Percentiles rank a stretch among this genome's conserved stretches.
Evolutionary conservation across 2,888 invertebrate species (phyloP).

Genomic region (Calephelis perditalis): DNA sequence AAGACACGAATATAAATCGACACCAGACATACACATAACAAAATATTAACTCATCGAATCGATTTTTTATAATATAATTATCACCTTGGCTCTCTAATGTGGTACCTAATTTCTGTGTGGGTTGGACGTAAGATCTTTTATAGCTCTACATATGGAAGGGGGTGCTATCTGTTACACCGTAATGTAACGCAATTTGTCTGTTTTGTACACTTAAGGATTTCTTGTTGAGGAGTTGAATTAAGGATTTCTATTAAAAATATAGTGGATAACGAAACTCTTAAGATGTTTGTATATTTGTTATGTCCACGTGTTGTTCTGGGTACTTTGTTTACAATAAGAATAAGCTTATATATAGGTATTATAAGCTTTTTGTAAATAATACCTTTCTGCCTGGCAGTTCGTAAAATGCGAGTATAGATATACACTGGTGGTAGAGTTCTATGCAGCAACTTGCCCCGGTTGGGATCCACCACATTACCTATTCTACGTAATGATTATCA

Average conservation of each 20-base stretch:
- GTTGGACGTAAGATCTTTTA: constrained; percentile 61
- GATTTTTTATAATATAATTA: constrained; percentile 73
- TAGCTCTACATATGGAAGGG: constrained; percentile 48
- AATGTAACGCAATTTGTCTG: neutral
- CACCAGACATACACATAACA: constrained; percentile 44
- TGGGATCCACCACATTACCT: too few species aligned
- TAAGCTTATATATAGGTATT: too few species aligned
- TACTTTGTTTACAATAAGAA: too few species aligned
- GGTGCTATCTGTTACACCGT: constrained; percentile 46
- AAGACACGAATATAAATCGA: constrained; percentile 14
- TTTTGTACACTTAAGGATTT: neutral
- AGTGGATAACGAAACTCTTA: too few species aligned
- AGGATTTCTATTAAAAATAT: neutral
- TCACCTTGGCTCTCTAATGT: constrained; percentile 71
- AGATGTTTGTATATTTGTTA: too few species aligned
- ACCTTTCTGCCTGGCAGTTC: too few species aligned
- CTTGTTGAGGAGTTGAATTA: neutral
- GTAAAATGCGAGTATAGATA: too few species aligned
- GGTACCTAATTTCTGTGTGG: constrained; percentile 73
- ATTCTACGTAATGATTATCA: too few species aligned
- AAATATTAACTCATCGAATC: constrained; percentile 68
- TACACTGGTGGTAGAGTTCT: too few species aligned
- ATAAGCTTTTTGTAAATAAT: too few species aligned
- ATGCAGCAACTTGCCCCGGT: too few species aligned
- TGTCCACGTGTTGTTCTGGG: too few species aligned